Conservation (phyloP, 2,888 invertebrate genomes). For the Chydorus sphaericus region DNA sequence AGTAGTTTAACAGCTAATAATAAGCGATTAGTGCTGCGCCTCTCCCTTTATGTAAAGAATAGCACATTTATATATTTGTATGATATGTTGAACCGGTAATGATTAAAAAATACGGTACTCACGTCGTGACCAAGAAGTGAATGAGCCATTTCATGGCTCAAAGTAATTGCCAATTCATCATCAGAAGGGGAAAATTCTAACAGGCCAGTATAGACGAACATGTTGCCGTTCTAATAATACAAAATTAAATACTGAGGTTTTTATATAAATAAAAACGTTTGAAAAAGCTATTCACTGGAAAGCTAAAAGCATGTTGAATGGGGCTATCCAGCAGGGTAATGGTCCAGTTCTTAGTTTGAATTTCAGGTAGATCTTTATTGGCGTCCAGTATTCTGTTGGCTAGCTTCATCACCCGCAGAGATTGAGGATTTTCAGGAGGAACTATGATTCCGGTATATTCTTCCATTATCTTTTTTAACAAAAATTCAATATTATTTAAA, state of each 20-base stretch:
- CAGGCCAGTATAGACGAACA: conserved; percentile 40
- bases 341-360: conserved; percentile 34
- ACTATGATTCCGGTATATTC: conserved; percentile 14
- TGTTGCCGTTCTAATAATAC: too few species aligned
- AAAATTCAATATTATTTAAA: not conserved
- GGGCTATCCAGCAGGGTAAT: conserved; percentile 34
- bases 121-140: conserved; percentile 39
- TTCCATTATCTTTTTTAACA: conserved; percentile 1
- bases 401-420: conserved; percentile 21
- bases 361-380: conserved; percentile 34
- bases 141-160: conserved; percentile 46
- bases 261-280: not conserved
- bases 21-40: conserved; percentile 20
- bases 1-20: conserved; percentile 33
- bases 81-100: conserved; percentile 31
- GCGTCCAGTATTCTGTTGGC: conserved; percentile 30
- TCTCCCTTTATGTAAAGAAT: not conserved
- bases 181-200: too few species aligned
- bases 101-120: conserved; percentile 36
- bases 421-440: conserved; percentile 27
- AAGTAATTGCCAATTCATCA: conserved; percentile 39
- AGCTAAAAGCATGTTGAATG: conserved; percentile 38
- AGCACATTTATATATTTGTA: conserved; percentile 9
- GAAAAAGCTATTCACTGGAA: conserved; percentile 34
- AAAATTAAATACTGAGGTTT: conserved; percentile 25